Evolutionary conservation across 1,140 invertebrate species (phyloP), one percentile per base, ranked within the genome.

Genomic region (Hycleus phaleratus): DNA sequence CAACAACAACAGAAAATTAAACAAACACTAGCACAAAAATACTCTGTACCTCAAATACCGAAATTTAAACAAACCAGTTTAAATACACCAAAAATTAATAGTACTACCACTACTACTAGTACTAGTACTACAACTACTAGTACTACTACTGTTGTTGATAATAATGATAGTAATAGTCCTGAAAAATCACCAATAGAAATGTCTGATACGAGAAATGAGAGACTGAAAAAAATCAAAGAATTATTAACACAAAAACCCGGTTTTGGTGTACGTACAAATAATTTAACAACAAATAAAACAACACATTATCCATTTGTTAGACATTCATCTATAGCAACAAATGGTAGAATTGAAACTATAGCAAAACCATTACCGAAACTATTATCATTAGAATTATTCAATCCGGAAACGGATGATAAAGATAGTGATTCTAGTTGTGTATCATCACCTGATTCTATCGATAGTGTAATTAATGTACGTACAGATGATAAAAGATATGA

Each of bases 391-490:
- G 91, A 93, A 70, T 74, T 93, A 4, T 94, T 92, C 66, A 93
- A 94, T 75, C 91, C 91, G 1, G 91, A 91, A 67, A 91, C 86
- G 5, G 91, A 94, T 71, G 91, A 94, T 66, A 80, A 91, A 71
- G 91, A 93, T 68, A 92, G 88, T 64, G 91, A 93, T 71, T 91
- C 88, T 1, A 90, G 87, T 61, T 88, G 88, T 12, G 84, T 88
- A 2, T 91, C 89, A 0, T 92, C 90, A 0, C 90, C 90, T 2
- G 88, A 93, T 68, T 93, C 90, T 2, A 83, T 87, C 1, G 88
- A 89, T 58, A 91, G 88, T 65, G 88, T 92, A 3, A 90, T 92
- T 46, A 91, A 86, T 66, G 87, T 69, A 42, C 59, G 56, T 43
- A 56, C 58, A 1, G 58, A 64, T 46, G 59, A 62, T 55, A 62